Conservation (phyloP, 2,113 vertebrate genomes). For the Calypte anna region DNA sequence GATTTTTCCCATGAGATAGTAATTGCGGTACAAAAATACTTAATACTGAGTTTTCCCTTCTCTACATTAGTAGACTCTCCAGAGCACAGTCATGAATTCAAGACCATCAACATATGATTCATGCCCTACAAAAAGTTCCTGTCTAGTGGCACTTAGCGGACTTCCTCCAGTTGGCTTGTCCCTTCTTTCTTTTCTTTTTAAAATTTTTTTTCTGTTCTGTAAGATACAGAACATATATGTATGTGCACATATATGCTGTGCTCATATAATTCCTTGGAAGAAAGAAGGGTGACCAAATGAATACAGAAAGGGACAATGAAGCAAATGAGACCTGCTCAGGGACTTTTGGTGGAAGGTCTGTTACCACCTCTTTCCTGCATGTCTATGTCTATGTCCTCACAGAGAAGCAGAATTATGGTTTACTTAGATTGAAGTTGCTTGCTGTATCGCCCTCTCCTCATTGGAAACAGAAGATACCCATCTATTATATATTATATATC, state of each 20-base stretch:
- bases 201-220: not conserved
- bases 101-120: not conserved
- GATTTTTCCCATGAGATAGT: not conserved
- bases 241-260: not conserved
- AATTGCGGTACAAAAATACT: not conserved
- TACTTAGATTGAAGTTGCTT: not conserved
- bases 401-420: not conserved
- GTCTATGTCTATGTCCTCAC: not conserved
- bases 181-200: not conserved
- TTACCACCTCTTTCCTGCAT: not conserved
- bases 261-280: not conserved
- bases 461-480: not conserved
- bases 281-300: not conserved
- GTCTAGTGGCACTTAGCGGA: rapidly evolving
- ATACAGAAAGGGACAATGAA: not conserved
- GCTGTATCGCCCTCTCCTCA: not conserved
- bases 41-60: not conserved
- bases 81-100: not conserved
- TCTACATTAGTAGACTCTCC: not conserved
- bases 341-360: not conserved
- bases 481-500: not conserved
- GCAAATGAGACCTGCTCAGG: not conserved
- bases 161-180: not conserved
- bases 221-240: not conserved
- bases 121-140: not conserved